Percentiles rank a stretch among this genome's conserved stretches.
Conservation (phyloP, 2,888 invertebrate genomes). For the Panorpa germanica region DNA sequence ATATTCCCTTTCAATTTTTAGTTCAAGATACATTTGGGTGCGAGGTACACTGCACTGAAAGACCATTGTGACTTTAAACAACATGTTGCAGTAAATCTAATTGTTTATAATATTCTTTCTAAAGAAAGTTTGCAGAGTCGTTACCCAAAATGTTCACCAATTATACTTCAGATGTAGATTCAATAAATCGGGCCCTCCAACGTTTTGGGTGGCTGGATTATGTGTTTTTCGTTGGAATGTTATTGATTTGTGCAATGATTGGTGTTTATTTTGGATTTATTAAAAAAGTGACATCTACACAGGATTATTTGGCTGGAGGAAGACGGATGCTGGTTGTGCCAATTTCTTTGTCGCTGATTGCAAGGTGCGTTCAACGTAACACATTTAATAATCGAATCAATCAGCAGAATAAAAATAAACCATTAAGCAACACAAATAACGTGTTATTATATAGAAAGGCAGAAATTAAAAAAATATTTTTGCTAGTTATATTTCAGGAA, state of each 20-base stretch:
- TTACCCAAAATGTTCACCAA: no score
- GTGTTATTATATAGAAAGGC: not conserved
- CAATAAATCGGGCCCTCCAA: no score
- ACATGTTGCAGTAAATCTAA: no score
- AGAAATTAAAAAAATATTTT: not conserved
- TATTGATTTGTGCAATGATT: slow-evolving; percentile 53
- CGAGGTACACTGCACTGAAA: no score
- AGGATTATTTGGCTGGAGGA: slow-evolving; percentile 64
- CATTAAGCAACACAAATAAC: slow-evolving; percentile 3
- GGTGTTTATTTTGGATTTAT: slow-evolving; percentile 70
- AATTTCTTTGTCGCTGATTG: slow-evolving; percentile 67
- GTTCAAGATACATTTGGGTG: no score
- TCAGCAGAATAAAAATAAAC: not conserved
- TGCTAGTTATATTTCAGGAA: slow-evolving; percentile 50
- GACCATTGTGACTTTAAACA: no score
- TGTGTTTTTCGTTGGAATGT: slow-evolving; percentile 55
- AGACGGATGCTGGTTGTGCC: slow-evolving; percentile 68
- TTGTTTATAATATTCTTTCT: no score
- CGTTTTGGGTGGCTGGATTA: slow-evolving; percentile 59
- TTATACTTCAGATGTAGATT: no score
- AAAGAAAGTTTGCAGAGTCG: no score
- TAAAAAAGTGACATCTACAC: no score
- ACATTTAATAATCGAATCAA: slow-evolving; percentile 5
- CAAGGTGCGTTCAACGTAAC: slow-evolving; percentile 34
- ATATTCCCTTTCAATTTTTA: no score